Conservation (phyloP, 2,888 invertebrate species). For the Harpalus rubripes region DNA sequence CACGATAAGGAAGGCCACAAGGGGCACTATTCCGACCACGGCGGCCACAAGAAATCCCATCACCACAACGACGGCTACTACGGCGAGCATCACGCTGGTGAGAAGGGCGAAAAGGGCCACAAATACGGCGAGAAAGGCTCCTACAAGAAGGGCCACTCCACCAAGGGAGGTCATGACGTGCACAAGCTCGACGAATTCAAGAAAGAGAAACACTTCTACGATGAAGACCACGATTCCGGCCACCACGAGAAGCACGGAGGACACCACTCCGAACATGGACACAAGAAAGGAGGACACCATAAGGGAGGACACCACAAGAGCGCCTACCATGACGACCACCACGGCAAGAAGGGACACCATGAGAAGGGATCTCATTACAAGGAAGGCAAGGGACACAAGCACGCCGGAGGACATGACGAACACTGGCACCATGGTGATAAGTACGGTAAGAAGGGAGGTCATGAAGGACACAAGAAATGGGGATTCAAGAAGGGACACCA, state of each 20-base stretch:
- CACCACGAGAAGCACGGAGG: slow-evolving; percentile 91
- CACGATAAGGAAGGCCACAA: slow-evolving; percentile 84
- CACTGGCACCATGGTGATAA: slow-evolving; percentile 87
- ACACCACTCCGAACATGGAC: slow-evolving; percentile 88
- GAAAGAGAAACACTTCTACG: slow-evolving; percentile 92
- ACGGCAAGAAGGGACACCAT: slow-evolving; percentile 89
- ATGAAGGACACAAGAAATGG: slow-evolving; percentile 89
- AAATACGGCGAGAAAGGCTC: slow-evolving; percentile 86
- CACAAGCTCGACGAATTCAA: slow-evolving; percentile 92
- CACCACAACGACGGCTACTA: slow-evolving; percentile 84
- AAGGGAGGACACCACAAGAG: slow-evolving; percentile 91
- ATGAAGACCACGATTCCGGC: slow-evolving; percentile 90
- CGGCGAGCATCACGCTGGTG: slow-evolving; percentile 83
- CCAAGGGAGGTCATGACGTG: slow-evolving; percentile 91
- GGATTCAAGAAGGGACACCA: slow-evolving; percentile 80
- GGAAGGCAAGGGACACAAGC: slow-evolving; percentile 89
- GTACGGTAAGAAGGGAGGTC: slow-evolving; percentile 89
- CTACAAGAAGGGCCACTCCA: slow-evolving; percentile 91
- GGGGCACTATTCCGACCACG: slow-evolving; percentile 83
- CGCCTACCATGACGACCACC: slow-evolving; percentile 87
- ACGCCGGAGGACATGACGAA: slow-evolving; percentile 87
- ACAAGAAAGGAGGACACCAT: slow-evolving; percentile 89
- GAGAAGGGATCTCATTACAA: slow-evolving; percentile 90
- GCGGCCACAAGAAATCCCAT: slow-evolving; percentile 82
- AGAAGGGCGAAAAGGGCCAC: slow-evolving; percentile 83